Evolutionary conservation across 1,140 invertebrate species (phyloP).

Genomic region (Drosophila novamexicana): DNA sequence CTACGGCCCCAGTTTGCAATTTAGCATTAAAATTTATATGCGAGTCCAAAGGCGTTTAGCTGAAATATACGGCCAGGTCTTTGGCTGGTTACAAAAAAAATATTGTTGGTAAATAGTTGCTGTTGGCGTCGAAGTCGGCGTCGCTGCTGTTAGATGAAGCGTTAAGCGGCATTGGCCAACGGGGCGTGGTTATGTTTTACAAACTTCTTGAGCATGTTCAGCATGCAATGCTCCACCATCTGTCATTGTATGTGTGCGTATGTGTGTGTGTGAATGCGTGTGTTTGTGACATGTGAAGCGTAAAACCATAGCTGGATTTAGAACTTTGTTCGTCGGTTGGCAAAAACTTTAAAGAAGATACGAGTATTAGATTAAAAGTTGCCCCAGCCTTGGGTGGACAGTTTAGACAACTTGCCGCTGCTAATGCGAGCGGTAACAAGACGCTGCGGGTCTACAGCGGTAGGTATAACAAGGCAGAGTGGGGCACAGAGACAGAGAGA

Average conservation of each 20-base stretch:
- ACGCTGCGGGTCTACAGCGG: constrained; percentile 26
- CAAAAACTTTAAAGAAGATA: constrained; percentile 49
- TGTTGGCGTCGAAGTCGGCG: constrained; percentile 20
- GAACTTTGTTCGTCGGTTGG: constrained; percentile 74
- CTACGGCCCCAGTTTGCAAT: constrained; percentile 59
- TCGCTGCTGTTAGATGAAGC: constrained; percentile 66
- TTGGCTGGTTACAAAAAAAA: constrained; percentile 41
- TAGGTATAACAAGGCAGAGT: constrained; percentile 3
- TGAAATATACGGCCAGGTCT: constrained; percentile 65
- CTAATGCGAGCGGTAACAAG: constrained; percentile 56
- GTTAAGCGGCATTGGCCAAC: constrained; percentile 49
- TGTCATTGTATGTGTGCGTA: constrained; percentile 36
- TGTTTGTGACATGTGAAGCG: constrained; percentile 80
- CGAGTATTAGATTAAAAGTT: constrained; percentile 80
- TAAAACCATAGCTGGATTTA: constrained; percentile 82
- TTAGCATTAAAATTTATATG: constrained; percentile 81
- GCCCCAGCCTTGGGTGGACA: constrained; percentile 66
- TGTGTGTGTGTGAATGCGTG: constrained; percentile 42
- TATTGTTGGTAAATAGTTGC: constrained; percentile 79
- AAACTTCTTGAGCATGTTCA: constrained; percentile 80
- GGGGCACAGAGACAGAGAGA: neutral
- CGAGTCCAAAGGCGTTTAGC: constrained; percentile 69
- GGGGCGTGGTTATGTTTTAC: constrained; percentile 77
- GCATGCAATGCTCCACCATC: constrained; percentile 56
- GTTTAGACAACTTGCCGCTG: constrained; percentile 72